These are phyloP conservation scores for Knipowitschia caucasica DNA, from an alignment of 2,797 vertebrate genomes.

Conservation along the genomic window DNA sequence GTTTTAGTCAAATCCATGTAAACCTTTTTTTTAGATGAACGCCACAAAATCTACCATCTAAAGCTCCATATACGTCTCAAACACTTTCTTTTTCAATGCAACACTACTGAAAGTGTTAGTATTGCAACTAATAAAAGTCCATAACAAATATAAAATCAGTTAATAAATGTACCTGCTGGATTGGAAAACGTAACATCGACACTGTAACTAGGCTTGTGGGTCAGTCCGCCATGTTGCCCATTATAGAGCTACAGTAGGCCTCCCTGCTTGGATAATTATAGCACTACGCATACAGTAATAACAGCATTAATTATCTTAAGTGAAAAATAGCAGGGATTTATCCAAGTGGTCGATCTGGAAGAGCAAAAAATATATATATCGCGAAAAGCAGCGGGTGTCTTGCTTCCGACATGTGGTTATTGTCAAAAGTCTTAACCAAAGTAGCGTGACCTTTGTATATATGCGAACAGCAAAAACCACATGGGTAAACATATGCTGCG, in stretches of 20 bases:
- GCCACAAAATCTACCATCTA: too few relatives aligned
- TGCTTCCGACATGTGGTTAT: conserved; percentile 14
- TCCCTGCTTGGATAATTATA: conserved; percentile 41
- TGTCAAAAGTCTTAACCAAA: conserved; percentile 19
- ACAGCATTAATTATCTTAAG: conserved; percentile 37
- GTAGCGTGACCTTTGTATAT: conserved; percentile 13
- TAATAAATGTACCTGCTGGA: conserved; percentile 32
- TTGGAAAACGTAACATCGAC: conserved; percentile 5
- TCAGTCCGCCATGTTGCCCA: conserved; percentile 17
- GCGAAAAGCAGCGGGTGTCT: conserved; percentile 11
- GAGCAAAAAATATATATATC: conserved; percentile 21
- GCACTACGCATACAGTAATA: conserved; percentile 22
- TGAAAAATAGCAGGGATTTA: conserved; percentile 54
- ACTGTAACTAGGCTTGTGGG: conserved; percentile 8
- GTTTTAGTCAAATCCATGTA: conserved; percentile 3
- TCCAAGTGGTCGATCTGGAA: conserved; percentile 22
- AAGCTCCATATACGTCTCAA: too few relatives aligned
- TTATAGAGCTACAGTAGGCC: conserved; percentile 40
- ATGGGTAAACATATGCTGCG: conserved; percentile 29
- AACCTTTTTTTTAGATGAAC: too few relatives aligned
- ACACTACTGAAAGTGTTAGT: too few relatives aligned
- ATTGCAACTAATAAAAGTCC: too few relatives aligned
- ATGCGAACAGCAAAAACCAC: conserved; percentile 9
- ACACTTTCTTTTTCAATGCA: too few relatives aligned
- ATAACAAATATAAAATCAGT: conserved; percentile 17